Evolutionary conservation across 2,113 vertebrate genomes (phyloP), one percentile per base, ranked within the genome.

Genomic region (Fregetta grallaria): DNA sequence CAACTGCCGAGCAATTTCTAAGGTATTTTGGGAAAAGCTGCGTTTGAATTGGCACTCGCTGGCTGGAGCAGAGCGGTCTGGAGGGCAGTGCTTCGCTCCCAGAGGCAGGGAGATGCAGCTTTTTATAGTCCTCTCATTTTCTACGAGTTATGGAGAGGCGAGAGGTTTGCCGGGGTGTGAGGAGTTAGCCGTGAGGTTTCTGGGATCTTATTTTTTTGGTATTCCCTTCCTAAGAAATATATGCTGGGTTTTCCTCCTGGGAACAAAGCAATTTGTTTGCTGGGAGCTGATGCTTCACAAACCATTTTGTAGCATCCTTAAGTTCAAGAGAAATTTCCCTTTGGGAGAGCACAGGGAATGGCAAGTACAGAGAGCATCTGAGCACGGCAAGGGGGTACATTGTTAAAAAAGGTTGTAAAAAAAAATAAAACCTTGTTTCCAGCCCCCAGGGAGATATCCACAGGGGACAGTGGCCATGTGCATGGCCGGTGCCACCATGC

Each of bases 161-260:
- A 66, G 65, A 65, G 50, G 50, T 40, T 50, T 49, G 63, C 42
- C 2, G 3, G 36, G 32, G 26, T 34, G 47, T 0, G 5, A 6
- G 38, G 22, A 56, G 11, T 42, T 27, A 45, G 32, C 63, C 4
- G 2, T 1, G 13, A 7, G n/a, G 3, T 40, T 52, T 30, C 20
- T 38, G 62, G 18, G 26, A 2, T 53, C 11, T 26, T 42, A 0
- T 4, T 44, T 67, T 67, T 49, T 58, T 34, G 42, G 12, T 14
- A 8, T 25, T 13, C 0, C 2, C 29, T 63, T 34, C 34, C 17
- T 34, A 26, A 63, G n/a, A 50, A 65, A 17, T 6, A 1, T 1
- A 1, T 0, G 10, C 22, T 56, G 52, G 40, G 6, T 20, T 80
- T 92, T 44, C 12, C 17, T 94, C 30, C 65, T 20, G 40, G 92